phyloP scores from a whole-genome alignment of 2,797 vertebrate species.

The Cynopterus sphinx region DNA sequence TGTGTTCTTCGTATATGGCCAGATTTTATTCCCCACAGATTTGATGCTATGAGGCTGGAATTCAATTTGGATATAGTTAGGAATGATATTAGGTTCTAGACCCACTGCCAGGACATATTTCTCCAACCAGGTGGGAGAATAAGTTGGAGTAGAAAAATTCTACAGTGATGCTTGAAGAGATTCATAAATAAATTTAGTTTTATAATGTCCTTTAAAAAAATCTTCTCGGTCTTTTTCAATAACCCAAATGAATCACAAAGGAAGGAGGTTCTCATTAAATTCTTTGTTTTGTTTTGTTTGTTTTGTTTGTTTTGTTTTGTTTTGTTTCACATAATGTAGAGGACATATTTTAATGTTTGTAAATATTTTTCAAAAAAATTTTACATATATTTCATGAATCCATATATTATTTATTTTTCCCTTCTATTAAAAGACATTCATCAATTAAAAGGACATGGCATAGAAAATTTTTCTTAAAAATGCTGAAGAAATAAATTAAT shows the following conservation, averaged over 20 bases:
- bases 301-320: neutral
- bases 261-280: neutral
- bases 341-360: neutral
- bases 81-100: conserved; percentile 57
- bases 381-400: neutral
- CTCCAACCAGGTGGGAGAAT: conserved; percentile 52
- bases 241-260: neutral
- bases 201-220: neutral
- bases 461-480: conserved; percentile 52
- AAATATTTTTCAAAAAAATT: conserved; percentile 20
- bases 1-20: conserved; percentile 40
- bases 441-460: neutral
- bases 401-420: neutral
- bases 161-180: conserved; percentile 25
- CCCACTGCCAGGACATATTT: conserved; percentile 38
- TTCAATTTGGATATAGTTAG: conserved; percentile 39
- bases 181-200: conserved; percentile 31
- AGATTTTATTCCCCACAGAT: conserved; percentile 18
- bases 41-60: conserved; percentile 32
- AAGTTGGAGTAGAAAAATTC: conserved; percentile 31
- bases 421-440: conserved; percentile 45
- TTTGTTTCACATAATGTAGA: neutral
- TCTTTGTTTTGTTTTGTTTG: neutral
- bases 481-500: conserved; percentile 52
- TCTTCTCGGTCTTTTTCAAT: neutral